A percentile compares a stretch with the other conserved stretches of the same genome.
Evolutionary conservation across 2,888 invertebrate genomes (phyloP).

Genomic region (Kuschelorhynchus macadamiae): DNA sequence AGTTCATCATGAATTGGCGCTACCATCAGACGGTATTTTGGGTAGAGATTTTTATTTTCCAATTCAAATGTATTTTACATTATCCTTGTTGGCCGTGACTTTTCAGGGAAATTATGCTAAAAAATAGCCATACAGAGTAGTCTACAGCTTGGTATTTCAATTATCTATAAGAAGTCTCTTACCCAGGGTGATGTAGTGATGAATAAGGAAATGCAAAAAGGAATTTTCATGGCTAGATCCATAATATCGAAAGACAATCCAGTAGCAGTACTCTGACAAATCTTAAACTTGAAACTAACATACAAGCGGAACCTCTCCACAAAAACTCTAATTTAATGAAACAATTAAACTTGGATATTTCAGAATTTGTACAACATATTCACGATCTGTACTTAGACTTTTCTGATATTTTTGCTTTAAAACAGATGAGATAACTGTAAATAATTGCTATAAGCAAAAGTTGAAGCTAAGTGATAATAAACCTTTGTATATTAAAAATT

Average conservation of each 20-base stretch:
- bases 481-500: slow-evolving; percentile 53
- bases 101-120: background rate
- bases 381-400: slow-evolving; percentile 33
- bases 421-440: slow-evolving; percentile 44
- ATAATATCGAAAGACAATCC: slow-evolving; percentile 22
- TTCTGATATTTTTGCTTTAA: slow-evolving; percentile 49
- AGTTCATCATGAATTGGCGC: slow-evolving; percentile 13
- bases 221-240: slow-evolving; percentile 19
- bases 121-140: slow-evolving; percentile 6
- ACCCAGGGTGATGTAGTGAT: slow-evolving; percentile 21
- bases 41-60: background rate
- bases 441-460: slow-evolving; percentile 55
- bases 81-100: slow-evolving; percentile 12
- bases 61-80: slow-evolving; percentile 8
- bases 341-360: background rate
- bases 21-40: slow-evolving; percentile 22
- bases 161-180: slow-evolving; percentile 8
- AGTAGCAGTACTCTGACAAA: slow-evolving; percentile 37
- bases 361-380: slow-evolving; percentile 9
- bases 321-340: no score
- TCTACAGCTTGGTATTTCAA: slow-evolving; percentile 14
- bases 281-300: background rate
- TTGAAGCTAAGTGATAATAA: slow-evolving; percentile 40
- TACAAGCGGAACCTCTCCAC: no score
- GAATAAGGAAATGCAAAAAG: slow-evolving; percentile 10